Percentiles rank a stretch among this genome's conserved stretches.
phyloP scores from a whole-genome alignment of 2,797 vertebrate genomes.

The Chaunax sp. region DNA sequence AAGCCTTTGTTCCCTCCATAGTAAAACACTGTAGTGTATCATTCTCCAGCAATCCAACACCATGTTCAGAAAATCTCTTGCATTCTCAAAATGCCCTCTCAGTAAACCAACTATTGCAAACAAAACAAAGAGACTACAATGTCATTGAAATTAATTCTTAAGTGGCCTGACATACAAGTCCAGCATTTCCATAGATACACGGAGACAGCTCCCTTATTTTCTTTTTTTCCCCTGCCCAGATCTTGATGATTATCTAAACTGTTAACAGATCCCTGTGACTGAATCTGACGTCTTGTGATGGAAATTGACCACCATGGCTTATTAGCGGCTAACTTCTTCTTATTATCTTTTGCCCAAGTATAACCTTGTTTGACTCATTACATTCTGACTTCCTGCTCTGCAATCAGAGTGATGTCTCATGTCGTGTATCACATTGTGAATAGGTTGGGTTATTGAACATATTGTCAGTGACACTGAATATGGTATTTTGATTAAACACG shows the following conservation, averaged over 20 bases:
- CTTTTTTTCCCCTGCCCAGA: neutral
- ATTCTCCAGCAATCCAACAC: slow-evolving; percentile 10
- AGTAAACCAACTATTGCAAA: slow-evolving; percentile 38
- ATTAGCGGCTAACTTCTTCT: slow-evolving; percentile 24
- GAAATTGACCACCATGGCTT: slow-evolving; percentile 23
- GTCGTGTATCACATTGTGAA: slow-evolving; percentile 27
- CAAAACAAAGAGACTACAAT: slow-evolving; percentile 15
- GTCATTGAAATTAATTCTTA: no score
- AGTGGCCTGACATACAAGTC: neutral
- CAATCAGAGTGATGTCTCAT: slow-evolving; percentile 27
- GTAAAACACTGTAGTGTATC: slow-evolving; percentile 3
- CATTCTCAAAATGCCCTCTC: slow-evolving; percentile 24
- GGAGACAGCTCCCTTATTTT: slow-evolving; percentile 13
- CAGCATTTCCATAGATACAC: slow-evolving; percentile 3
- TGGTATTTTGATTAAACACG: slow-evolving; percentile 20
- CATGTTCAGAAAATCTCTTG: slow-evolving; percentile 16
- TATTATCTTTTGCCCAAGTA: slow-evolving; percentile 16
- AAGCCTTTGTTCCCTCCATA: slow-evolving; percentile 15
- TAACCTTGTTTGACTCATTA: slow-evolving; percentile 34
- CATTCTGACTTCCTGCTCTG: slow-evolving; percentile 24
- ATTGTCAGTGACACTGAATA: slow-evolving; percentile 18
- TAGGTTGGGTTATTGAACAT: slow-evolving; percentile 31
- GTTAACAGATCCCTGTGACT: slow-evolving; percentile 17
- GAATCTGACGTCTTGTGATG: slow-evolving; percentile 22
- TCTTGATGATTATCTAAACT: slow-evolving; percentile 5